Evolutionary conservation across 2,888 invertebrate species (phyloP).

Genomic region (Hypomecis punctinalis): DNA sequence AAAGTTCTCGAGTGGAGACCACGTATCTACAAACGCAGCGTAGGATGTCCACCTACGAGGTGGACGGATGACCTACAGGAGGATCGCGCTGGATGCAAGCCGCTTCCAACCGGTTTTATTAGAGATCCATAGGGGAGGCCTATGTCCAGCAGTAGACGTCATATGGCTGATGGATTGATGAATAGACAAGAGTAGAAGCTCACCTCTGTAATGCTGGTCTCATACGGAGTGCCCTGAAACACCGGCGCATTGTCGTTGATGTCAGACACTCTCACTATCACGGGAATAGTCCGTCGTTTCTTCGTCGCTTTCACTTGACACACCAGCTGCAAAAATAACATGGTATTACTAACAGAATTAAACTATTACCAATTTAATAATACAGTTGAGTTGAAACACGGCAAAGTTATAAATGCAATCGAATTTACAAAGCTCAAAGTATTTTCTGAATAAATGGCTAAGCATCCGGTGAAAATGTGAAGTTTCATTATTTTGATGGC

Average conservation of each 20-base stretch:
- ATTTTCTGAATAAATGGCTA: neutral
- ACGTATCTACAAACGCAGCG: too few relatives aligned
- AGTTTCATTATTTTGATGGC: neutral
- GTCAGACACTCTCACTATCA: slow-evolving; percentile 95
- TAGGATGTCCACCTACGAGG: too few relatives aligned
- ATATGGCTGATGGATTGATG: neutral
- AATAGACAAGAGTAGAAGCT: neutral
- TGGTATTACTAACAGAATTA: slow-evolving; percentile 31
- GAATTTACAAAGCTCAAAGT: neutral
- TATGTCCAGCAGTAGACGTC: too few relatives aligned
- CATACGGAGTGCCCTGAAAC: slow-evolving; percentile 93
- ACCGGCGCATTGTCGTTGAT: slow-evolving; percentile 95
- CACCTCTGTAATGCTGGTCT: slow-evolving; percentile 94
- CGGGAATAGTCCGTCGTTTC: slow-evolving; percentile 93
- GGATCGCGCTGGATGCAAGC: too few relatives aligned
- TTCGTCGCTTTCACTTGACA: slow-evolving; percentile 92
- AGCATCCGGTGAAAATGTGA: neutral
- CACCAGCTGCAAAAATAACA: slow-evolving; percentile 87
- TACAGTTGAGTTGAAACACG: neutral
- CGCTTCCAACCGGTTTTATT: too few relatives aligned
- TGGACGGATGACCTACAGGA: too few relatives aligned
- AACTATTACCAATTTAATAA: neutral
- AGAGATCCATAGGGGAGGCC: too few relatives aligned
- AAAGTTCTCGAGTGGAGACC: too few relatives aligned
- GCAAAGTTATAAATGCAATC: neutral